Conservation (phyloP, 1,140 invertebrate species). For the Adelges cooleyi region DNA sequence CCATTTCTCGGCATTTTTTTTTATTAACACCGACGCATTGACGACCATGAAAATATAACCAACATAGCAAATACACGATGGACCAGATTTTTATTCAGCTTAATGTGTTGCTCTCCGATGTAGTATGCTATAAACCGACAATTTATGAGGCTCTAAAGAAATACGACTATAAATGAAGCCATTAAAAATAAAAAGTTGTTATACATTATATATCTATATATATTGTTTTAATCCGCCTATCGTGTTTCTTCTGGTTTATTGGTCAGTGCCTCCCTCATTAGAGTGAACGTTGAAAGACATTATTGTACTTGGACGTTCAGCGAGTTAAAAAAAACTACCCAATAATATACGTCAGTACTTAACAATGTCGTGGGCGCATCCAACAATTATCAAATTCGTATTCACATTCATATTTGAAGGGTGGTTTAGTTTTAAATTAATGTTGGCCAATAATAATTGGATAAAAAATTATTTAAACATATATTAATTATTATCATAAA, state of each 20-base stretch:
- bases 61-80: neutral
- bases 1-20: slow-evolving; percentile 1
- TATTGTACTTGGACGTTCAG: neutral
- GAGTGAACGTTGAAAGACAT: neutral
- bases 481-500: too few relatives aligned
- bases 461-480: too few relatives aligned
- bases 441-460: too few relatives aligned
- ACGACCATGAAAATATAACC: neutral
- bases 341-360: too few relatives aligned
- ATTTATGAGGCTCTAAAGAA: neutral
- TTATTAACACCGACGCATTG: slow-evolving; percentile 1
- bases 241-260: neutral
- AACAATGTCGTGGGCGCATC: too few relatives aligned
- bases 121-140: neutral
- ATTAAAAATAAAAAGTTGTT: neutral
- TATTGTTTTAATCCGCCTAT: neutral
- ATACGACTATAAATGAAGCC: neutral
- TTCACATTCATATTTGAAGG: too few relatives aligned
- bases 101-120: neutral
- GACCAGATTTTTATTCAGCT: neutral
- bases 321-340: too few relatives aligned
- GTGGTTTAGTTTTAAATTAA: too few relatives aligned
- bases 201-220: too few relatives aligned
- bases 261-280: neutral
- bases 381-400: too few relatives aligned